phyloP scores from a whole-genome alignment of 2,113 vertebrate genomes.

The Erinaceus europaeus region DNA sequence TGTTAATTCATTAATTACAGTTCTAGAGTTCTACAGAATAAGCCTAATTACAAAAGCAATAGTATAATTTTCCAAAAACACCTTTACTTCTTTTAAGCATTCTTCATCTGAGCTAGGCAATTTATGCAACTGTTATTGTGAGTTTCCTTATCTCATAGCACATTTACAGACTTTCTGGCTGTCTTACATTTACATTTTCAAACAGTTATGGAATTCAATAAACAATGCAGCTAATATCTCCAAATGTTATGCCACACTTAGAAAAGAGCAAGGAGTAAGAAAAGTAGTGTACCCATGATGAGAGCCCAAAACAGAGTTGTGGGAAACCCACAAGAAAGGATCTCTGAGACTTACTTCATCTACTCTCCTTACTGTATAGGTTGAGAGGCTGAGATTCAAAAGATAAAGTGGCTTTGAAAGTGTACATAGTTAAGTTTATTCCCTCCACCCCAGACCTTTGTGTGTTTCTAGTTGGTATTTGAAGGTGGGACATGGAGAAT shows the following conservation, averaged over 20 bases:
- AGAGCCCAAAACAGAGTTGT: neutral
- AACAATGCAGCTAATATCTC: conserved; percentile 17
- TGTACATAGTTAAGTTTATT: conserved; percentile 40
- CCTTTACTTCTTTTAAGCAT: neutral
- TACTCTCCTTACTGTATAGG: neutral
- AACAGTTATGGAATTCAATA: conserved; percentile 7
- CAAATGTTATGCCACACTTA: neutral
- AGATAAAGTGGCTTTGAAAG: conserved; percentile 50
- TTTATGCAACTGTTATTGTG: neutral
- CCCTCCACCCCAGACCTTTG: conserved; percentile 25
- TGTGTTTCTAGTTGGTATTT: conserved; percentile 56
- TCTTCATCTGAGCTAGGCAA: neutral
- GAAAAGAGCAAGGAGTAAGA: neutral
- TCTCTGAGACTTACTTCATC: conserved; percentile 7
- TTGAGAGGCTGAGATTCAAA: conserved; percentile 12
- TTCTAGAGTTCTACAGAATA: neutral
- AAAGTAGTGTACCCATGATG: neutral
- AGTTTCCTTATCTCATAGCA: neutral
- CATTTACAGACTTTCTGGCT: neutral
- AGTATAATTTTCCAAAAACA: neutral
- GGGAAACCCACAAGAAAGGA: neutral
- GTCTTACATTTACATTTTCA: neutral
- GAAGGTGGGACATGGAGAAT: conserved; percentile 59
- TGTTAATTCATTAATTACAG: neutral
- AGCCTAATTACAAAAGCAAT: neutral